These are phyloP conservation scores for Deilephila porcellus DNA, from an alignment of 2,888 invertebrate genomes.

Conservation along the genomic window DNA sequence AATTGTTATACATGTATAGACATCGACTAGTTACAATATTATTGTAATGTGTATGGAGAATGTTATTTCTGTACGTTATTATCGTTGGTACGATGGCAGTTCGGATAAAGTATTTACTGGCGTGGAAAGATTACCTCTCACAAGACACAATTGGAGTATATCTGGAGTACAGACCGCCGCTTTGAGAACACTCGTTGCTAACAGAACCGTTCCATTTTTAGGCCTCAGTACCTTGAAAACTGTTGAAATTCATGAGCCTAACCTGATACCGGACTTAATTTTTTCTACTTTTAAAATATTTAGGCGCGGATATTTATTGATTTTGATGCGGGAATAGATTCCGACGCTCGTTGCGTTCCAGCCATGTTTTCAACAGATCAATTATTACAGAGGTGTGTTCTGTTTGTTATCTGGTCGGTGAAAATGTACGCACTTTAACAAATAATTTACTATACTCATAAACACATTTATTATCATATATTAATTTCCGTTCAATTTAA, in stretches of 20 bases:
- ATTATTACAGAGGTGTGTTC: not conserved
- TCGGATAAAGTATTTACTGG: too few relatives aligned
- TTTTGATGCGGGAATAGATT: not conserved
- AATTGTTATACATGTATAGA: too few relatives aligned
- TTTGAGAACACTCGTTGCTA: not conserved
- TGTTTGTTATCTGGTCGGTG: not conserved
- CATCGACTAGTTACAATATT: too few relatives aligned
- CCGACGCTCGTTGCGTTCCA: not conserved
- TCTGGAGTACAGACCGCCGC: not conserved
- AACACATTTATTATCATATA: not conserved
- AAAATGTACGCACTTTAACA: not conserved
- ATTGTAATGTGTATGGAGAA: too few relatives aligned
- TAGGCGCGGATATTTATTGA: not conserved
- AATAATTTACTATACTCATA: conserved; percentile 1
- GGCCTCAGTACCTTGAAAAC: not conserved
- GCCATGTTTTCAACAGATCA: not conserved
- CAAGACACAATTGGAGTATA: not conserved
- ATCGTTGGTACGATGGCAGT: too few relatives aligned
- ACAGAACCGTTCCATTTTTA: conserved; percentile 6
- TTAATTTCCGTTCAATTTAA: not conserved
- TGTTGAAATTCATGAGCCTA: not conserved
- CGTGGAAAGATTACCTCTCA: too few relatives aligned
- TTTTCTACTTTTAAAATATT: not conserved
- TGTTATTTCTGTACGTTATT: too few relatives aligned
- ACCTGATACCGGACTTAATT: not conserved